Base-by-base conservation (phyloP, 2,888 invertebrate species). In the Ectemnius continuus region DNA sequence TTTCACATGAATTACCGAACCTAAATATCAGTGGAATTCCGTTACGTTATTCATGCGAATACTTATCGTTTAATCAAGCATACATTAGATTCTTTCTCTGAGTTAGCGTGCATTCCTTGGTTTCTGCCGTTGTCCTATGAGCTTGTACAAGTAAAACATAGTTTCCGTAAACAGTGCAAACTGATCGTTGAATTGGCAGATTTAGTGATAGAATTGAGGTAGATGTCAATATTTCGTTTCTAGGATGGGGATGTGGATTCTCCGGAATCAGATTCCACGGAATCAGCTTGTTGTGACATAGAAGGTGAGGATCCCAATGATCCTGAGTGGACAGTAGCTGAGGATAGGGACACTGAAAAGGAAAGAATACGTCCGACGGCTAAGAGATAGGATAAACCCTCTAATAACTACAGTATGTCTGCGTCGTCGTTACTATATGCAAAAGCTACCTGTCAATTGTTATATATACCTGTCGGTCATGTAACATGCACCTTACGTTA, bases 301-400 rank as follows among this genome's bases (percentile, higher is more conserved):
- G 91, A 90, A 58, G 90, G 89, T 73, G 96, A 96, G 88, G 97
- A 97, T 91, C 96, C 96, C 28, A 96, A 96, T 89, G 97, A 97
- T 92, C 95, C 95, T 5, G 97, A 97, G 88, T 97, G 97, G 97
- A 94, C 94, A 20, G 93, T 91, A 64, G 88, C 88, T 0, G 93
- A 92, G 67, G 92, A 92, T 75, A 87, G 89, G 69, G 90, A 91
- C 72, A 86, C 86, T 77, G 91, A 91, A 81, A 91, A 90, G 83
- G 91, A 90, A 70, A 86, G 90, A 88, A 90, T 91, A 85, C 89
- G 90, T 83, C 88, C 88, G 69, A 90, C 90, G 67, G 90, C 90
- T 83, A 91, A 91, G 77, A 91, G 91, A 91, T 91, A 91, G 91
- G 89, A 89, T 84, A 86, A 85, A 85, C 81, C 80, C 80, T 79